Percentiles rank a stretch among this genome's conserved stretches.
phyloP scores from a whole-genome alignment of 2,113 vertebrate genomes.

The Larimichthys polyactis region DNA sequence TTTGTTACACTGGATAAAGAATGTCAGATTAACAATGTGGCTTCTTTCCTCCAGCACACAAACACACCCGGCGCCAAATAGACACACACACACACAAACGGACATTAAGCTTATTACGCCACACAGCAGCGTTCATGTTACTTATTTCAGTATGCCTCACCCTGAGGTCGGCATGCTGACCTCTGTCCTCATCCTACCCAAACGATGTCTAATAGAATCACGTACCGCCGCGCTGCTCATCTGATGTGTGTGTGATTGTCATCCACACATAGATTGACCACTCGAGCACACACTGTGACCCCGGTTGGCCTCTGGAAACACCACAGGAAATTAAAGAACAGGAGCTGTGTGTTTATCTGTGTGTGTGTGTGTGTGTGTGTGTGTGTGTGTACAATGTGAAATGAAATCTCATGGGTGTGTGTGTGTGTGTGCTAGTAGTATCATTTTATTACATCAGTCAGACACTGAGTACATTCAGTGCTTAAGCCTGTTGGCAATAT shows the following conservation, averaged over 20 bases:
- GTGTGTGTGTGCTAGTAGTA: slow-evolving; percentile 2
- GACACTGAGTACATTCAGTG: background rate
- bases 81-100: slow-evolving; percentile 1
- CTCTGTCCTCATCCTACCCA: slow-evolving; percentile 19
- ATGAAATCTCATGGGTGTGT: background rate
- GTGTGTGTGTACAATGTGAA: slow-evolving; percentile 3
- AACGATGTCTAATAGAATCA: slow-evolving; percentile 6
- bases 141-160: slow-evolving; percentile 1
- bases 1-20: background rate
- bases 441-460: slow-evolving; percentile 39
- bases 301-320: background rate
- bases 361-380: background rate
- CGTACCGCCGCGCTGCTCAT: background rate
- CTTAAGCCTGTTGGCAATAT: background rate
- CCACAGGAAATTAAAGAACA: slow-evolving; percentile 25
- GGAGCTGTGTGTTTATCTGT: background rate
- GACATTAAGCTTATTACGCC: background rate
- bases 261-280: background rate
- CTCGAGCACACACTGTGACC: background rate
- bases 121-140: slow-evolving; percentile 19
- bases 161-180: background rate
- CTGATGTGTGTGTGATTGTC: slow-evolving; percentile 11
- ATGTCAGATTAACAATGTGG: background rate
- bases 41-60: slow-evolving; percentile 1
- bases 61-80: background rate